Evolutionary conservation across 2,113 vertebrate genomes (phyloP).

Genomic region (Hyperopisus bebe): DNA sequence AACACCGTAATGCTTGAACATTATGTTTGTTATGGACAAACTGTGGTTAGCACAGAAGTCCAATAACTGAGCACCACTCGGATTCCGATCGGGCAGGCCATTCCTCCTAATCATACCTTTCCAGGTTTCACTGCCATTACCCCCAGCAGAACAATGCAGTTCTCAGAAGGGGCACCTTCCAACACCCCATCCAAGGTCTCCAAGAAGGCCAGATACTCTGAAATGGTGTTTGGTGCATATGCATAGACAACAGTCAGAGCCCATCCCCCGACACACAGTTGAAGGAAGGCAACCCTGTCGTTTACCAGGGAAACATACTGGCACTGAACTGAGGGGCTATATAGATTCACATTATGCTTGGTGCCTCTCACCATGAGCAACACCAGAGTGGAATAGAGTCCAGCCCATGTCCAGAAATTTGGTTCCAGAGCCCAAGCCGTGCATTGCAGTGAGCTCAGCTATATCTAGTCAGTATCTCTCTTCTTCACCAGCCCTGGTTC

Average conservation of each 20-base stretch:
- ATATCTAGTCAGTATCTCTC: neutral
- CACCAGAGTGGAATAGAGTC: neutral
- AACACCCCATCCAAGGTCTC: neutral
- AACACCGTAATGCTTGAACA: neutral
- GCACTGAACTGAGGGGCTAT: neutral
- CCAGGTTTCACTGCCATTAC: neutral
- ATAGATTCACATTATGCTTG: no score
- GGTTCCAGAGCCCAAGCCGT: neutral
- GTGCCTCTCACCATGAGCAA: no score
- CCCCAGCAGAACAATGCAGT: neutral
- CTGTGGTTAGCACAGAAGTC: no score
- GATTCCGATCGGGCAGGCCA: no score
- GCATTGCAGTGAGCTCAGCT: neutral
- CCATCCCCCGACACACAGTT: neutral
- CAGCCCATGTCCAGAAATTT: neutral
- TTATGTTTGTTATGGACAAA: neutral
- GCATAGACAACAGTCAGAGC: neutral
- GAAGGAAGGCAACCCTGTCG: neutral
- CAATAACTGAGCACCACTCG: no score
- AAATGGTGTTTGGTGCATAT: neutral
- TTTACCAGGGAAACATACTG: neutral
- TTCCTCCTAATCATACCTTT: neutral
- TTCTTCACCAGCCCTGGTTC: neutral
- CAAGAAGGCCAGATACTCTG: neutral
- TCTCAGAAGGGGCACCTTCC: neutral